Percentiles rank a stretch among this genome's conserved stretches.
phyloP scores from a whole-genome alignment of 2,888 invertebrate species.

The Caenorhabditis panamensis region DNA sequence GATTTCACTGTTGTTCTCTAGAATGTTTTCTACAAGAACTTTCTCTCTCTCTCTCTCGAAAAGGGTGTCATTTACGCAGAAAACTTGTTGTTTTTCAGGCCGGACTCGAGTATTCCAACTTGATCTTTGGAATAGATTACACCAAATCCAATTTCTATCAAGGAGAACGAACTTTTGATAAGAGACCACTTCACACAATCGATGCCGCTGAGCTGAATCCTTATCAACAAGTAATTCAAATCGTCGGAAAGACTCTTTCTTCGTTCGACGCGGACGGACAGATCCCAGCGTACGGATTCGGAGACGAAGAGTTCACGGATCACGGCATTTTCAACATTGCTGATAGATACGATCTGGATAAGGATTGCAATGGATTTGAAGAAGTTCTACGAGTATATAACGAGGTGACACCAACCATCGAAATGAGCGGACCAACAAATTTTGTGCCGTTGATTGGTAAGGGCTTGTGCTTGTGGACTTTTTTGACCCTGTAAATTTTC shows the following conservation, averaged over 20 bases:
- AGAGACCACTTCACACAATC: constrained; percentile 82
- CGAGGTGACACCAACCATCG: constrained; percentile 82
- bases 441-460: constrained; percentile 83
- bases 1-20: constrained; percentile 7
- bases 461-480: neutral
- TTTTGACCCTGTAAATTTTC: neutral
- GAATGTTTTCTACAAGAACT: neutral
- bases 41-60: neutral
- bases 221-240: constrained; percentile 83
- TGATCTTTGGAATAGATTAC: constrained; percentile 83
- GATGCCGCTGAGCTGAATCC: constrained; percentile 82
- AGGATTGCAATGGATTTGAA: constrained; percentile 82
- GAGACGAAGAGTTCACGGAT: constrained; percentile 82
- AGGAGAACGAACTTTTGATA: constrained; percentile 83
- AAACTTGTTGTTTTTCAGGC: constrained; percentile 70
- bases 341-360: constrained; percentile 79
- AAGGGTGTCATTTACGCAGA: neutral
- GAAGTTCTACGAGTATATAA: constrained; percentile 83
- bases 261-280: constrained; percentile 83
- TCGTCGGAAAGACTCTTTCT: constrained; percentile 83
- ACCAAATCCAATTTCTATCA: constrained; percentile 84
- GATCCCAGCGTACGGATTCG: constrained; percentile 84
- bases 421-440: constrained; percentile 84
- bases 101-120: constrained; percentile 81
- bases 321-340: constrained; percentile 79